phyloP scores from a whole-genome alignment of 2,797 vertebrate species.

The Pelodytes ibericus region DNA sequence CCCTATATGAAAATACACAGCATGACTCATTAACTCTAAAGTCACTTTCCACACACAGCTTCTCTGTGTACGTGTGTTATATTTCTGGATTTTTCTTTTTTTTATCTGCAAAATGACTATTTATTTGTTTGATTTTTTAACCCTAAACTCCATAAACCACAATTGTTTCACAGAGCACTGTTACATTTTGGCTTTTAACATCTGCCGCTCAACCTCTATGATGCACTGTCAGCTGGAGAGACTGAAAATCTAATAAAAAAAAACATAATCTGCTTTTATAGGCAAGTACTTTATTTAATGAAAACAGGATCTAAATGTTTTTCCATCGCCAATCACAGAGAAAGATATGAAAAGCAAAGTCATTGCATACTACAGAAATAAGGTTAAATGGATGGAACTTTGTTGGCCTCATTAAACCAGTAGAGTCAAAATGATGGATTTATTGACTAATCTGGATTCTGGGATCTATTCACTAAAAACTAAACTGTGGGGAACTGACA shows the following conservation, averaged over 20 bases:
- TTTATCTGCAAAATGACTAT: not conserved
- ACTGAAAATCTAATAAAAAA: constrained; percentile 27
- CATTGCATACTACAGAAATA: not conserved
- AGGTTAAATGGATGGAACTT: not conserved
- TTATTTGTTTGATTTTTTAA: not conserved
- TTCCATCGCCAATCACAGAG: not conserved
- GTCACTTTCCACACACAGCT: not conserved
- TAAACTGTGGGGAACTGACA: too few relatives aligned
- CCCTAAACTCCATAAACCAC: not conserved
- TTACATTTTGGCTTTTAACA: constrained; percentile 4
- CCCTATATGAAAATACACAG: not conserved
- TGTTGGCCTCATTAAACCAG: too few relatives aligned
- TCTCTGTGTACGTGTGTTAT: not conserved
- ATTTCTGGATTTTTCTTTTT: not conserved
- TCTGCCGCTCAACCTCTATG: not conserved
- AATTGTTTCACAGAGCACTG: constrained; percentile 2
- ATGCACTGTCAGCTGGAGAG: constrained; percentile 30
- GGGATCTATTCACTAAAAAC: too few relatives aligned
- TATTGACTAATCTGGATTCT: too few relatives aligned
- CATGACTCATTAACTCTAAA: constrained; percentile 10
- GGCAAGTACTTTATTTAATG: constrained; percentile 36
- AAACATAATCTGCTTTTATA: constrained; percentile 37
- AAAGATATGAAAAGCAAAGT: not conserved
- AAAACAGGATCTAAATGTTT: constrained; percentile 27
- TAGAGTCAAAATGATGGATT: too few relatives aligned